Base-by-base conservation (phyloP, 2,888 invertebrate genomes). In the Ametastegia equiseti region DNA sequence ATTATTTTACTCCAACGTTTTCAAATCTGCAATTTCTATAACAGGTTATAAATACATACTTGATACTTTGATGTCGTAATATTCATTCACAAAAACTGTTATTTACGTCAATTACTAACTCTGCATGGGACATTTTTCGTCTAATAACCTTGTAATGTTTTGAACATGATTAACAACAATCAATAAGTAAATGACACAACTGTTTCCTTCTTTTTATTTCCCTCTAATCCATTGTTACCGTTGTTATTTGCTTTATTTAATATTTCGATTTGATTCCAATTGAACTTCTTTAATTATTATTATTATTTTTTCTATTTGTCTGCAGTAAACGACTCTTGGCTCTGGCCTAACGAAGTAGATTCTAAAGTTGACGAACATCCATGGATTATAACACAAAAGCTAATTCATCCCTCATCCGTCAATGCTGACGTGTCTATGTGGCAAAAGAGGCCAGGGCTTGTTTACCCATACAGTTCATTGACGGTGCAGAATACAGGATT, bases 311-410 rank as follows among this genome's bases (percentile, higher is more conserved):
- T 69, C 5, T 39, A 5, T 47, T 30, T 6, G 47, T 57, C 9
- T 11, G 36, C 54, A 77, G 77, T 27, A 9, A 57, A 77, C 36
- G 77, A 77, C 54, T 77, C 77, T 19, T 77, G 77, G 77, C 77
- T 77, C n/a, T 77, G 77, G 77, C 77, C 77, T 15, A 19, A 77
- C 39, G 77, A 77, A 39, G 57, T 19, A 33, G 47, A 73, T 30
- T n/a, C 45, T 9, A 27, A 30, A 47, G n/a, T 73, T 30, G 7
- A 73, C 50, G 30, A 30, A 33, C 73, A 27, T 47, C 15, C 15
- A n/a, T n/a, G 0, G 2, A 36, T 27, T 2, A 4, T n/a, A n/a
- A 6, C 36, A 6, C n/a, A 67, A 19, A 67, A 67, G 9, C 67
- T 15, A 27, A 27, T 27, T 30, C 33, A 19, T 33, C 6, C 36